phyloP scores from a whole-genome alignment of 2,113 vertebrate genomes.

The Ceratotherium simum region DNA sequence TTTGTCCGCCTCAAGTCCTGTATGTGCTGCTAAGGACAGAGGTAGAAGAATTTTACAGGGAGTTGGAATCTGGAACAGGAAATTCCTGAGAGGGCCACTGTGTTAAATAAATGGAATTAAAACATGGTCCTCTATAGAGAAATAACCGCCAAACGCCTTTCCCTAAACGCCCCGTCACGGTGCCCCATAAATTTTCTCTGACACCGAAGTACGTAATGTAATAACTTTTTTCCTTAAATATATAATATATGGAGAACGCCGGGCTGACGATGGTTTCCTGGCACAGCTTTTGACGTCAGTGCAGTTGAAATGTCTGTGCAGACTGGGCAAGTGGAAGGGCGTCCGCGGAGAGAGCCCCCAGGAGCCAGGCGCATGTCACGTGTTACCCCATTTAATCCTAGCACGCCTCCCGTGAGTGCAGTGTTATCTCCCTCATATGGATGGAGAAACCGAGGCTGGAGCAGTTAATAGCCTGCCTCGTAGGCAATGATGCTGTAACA shows the following conservation, averaged over 20 bases:
- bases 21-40: neutral
- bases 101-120: constrained; percentile 36
- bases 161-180: neutral
- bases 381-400: neutral
- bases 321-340: neutral
- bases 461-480: neutral
- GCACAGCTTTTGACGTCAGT: neutral
- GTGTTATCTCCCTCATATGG: neutral
- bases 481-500: neutral
- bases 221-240: neutral
- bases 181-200: constrained; percentile 9
- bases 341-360: fast-evolving
- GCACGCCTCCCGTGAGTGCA: neutral
- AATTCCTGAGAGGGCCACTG: neutral
- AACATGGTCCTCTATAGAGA: neutral
- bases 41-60: neutral
- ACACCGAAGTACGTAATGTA: neutral
- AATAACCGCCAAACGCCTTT: neutral
- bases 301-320: neutral
- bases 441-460: neutral
- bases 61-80: neutral
- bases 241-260: neutral
- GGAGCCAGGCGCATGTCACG: neutral
- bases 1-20: neutral
- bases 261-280: neutral